These are phyloP conservation scores for Muscidifurax raptorellus DNA, from an alignment of 1,140 invertebrate genomes.

Conservation along the genomic window DNA sequence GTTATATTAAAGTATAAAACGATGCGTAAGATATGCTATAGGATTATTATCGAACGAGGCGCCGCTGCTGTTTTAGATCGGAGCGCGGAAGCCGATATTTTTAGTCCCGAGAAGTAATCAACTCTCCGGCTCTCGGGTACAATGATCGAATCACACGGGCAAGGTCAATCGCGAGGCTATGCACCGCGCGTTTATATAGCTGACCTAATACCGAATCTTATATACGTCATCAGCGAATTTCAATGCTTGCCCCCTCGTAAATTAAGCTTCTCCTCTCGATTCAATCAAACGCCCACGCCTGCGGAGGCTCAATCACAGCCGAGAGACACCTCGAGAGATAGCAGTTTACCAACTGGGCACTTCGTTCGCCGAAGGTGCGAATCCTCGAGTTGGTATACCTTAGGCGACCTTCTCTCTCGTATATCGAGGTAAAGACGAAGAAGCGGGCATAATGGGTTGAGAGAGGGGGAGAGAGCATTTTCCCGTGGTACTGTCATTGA, in stretches of 20 bases:
- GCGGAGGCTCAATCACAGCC: too few relatives aligned
- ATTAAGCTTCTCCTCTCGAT: not conserved
- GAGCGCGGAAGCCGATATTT: not conserved
- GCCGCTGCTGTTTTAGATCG: too few relatives aligned
- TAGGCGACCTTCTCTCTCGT: too few relatives aligned
- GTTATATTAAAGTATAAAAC: not conserved
- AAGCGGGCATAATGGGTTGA: not conserved
- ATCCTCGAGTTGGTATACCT: not conserved
- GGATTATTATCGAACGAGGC: not conserved
- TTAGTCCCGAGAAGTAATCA: not conserved
- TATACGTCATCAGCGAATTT: not conserved
- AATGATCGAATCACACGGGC: not conserved
- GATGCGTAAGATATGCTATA: not conserved
- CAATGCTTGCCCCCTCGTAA: not conserved
- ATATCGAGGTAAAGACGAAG: not conserved
- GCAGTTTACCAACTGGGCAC: not conserved
- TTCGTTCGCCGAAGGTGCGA: not conserved
- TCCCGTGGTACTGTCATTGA: conserved; percentile 21
- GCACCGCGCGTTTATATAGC: too few relatives aligned
- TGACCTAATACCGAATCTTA: not conserved
- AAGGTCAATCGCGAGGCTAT: not conserved
- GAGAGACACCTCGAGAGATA: too few relatives aligned
- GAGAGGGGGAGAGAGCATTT: not conserved
- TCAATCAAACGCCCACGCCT: not conserved
- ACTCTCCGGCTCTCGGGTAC: not conserved